These are phyloP conservation scores for Xanthia togata DNA, from an alignment of 2,888 invertebrate genomes.

Conservation along the genomic window DNA sequence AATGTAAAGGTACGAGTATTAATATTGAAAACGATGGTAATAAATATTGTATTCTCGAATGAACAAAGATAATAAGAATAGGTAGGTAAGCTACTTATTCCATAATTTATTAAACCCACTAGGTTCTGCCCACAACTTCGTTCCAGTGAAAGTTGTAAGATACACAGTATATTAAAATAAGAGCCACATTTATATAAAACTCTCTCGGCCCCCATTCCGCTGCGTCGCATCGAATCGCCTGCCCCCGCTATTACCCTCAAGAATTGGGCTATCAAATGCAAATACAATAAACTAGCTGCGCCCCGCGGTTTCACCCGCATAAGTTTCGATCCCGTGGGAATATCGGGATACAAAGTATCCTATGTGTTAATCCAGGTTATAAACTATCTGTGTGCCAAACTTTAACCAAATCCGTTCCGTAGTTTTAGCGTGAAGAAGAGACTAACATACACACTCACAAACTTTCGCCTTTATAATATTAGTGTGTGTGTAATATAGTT, in stretches of 20 bases:
- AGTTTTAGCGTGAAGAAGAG: too few relatives aligned
- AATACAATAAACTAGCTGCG: not conserved
- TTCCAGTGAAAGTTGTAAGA: not conserved
- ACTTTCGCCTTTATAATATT: too few relatives aligned
- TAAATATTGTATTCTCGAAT: constrained; percentile 13
- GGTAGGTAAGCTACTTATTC: not conserved
- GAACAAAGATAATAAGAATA: not conserved
- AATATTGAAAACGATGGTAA: not conserved
- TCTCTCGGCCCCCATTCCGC: too few relatives aligned
- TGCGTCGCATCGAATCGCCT: not conserved
- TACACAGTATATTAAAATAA: not conserved
- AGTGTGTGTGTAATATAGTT: too few relatives aligned
- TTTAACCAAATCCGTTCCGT: too few relatives aligned
- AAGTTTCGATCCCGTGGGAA: too few relatives aligned
- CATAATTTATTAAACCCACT: not conserved
- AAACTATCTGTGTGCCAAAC: too few relatives aligned
- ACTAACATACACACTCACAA: too few relatives aligned
- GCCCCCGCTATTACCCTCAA: not conserved
- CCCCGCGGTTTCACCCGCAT: too few relatives aligned
- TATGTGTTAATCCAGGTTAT: too few relatives aligned
- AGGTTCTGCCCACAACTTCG: not conserved
- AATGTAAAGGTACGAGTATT: constrained; percentile 8
- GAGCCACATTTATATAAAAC: not conserved
- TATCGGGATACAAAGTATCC: too few relatives aligned
- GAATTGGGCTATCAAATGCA: not conserved